A percentile compares a stretch with the other conserved stretches of the same genome.
Evolutionary conservation across 1,140 invertebrate genomes (phyloP).

Genomic region (Anastrepha obliqua): DNA sequence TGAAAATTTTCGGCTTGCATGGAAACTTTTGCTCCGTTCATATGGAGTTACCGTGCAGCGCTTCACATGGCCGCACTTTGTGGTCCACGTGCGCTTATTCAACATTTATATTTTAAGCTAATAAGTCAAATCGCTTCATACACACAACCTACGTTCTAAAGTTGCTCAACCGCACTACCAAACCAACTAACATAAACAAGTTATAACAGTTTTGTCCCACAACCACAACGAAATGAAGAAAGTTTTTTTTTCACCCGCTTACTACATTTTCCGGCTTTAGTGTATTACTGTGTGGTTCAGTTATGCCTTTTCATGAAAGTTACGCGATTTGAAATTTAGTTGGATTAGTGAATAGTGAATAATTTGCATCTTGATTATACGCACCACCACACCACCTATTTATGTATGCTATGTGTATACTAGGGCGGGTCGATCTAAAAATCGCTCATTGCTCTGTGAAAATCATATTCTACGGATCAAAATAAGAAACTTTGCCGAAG

Average conservation of each 20-base stretch:
- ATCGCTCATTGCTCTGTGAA: too few relatives aligned
- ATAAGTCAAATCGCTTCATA: constrained; percentile 43
- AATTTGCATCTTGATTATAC: background rate
- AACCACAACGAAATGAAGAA: background rate
- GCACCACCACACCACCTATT: too few relatives aligned
- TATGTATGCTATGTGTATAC: too few relatives aligned
- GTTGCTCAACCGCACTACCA: constrained; percentile 11
- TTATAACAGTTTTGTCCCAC: background rate
- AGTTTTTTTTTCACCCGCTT: background rate
- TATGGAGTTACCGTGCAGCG: background rate
- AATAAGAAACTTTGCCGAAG: too few relatives aligned
- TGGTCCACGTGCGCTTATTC: background rate
- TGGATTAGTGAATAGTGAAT: background rate
- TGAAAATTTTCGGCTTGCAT: background rate
- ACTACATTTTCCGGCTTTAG: background rate
- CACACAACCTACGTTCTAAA: background rate
- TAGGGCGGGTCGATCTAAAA: too few relatives aligned
- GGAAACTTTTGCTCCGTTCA: background rate
- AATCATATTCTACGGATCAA: too few relatives aligned
- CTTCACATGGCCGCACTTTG: background rate
- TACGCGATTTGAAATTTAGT: constrained; percentile 10
- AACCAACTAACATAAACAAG: constrained; percentile 14
- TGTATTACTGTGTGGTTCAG: background rate
- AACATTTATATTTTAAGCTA: constrained; percentile 24
- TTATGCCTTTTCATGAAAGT: background rate